These are phyloP conservation scores for Amphimedon queenslandica DNA, from an alignment of 37 sponge, comb jelly and placozoan species.

Conservation along the genomic window DNA sequence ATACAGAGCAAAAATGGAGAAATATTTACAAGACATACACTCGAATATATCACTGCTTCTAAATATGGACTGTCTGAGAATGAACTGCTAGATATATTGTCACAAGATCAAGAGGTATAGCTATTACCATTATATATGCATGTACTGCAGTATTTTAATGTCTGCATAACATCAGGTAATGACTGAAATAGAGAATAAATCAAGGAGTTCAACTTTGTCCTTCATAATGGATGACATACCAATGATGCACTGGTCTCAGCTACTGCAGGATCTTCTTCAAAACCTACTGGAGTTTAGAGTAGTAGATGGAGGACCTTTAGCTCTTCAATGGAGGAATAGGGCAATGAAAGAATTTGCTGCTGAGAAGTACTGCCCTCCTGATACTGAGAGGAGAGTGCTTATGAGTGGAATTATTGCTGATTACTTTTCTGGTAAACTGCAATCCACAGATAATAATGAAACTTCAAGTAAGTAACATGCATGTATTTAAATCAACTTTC, in stretches of 20 bases:
- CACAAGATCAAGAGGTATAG: slow-evolving; percentile 49
- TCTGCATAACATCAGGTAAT: no score
- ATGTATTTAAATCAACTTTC: no score
- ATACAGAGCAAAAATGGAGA: slow-evolving; percentile 40
- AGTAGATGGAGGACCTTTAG: slow-evolving; percentile 26
- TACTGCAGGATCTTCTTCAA: slow-evolving; percentile 30
- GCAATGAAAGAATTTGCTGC: slow-evolving; percentile 15
- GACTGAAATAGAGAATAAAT: no score
- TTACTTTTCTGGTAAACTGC: slow-evolving; percentile 48
- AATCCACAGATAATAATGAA: no score
- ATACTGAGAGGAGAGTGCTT: not conserved
- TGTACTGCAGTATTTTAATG: no score
- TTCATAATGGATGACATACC: slow-evolving; percentile 22
- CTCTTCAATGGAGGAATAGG: slow-evolving; percentile 30
- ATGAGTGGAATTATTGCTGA: slow-evolving; percentile 25
- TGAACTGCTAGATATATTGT: slow-evolving; percentile 70
- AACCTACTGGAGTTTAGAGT: slow-evolving; percentile 23
- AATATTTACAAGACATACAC: slow-evolving; percentile 20
- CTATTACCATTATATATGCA: no score
- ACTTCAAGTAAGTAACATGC: no score
- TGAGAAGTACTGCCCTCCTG: slow-evolving; percentile 13
- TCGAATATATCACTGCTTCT: slow-evolving; percentile 51
- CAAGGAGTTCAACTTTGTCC: no score
- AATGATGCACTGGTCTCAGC: slow-evolving; percentile 45
- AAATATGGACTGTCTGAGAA: slow-evolving; percentile 64